Evolutionary conservation across 2,113 vertebrate genomes (phyloP).

Genomic region (Haemorhous mexicanus): DNA sequence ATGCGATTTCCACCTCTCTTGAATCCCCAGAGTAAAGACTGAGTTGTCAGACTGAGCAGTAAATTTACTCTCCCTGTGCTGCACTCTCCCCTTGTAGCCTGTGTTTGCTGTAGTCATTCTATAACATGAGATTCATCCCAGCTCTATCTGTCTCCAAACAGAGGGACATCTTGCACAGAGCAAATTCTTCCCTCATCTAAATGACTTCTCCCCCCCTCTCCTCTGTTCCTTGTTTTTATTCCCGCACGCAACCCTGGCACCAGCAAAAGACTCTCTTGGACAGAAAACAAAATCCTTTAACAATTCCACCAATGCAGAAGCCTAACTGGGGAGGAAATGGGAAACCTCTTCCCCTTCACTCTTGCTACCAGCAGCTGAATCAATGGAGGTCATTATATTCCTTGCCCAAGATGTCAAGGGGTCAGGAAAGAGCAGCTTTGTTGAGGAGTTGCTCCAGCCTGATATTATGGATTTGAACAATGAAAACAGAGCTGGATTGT

Average conservation of each 20-base stretch:
- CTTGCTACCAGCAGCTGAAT: conserved; percentile 37
- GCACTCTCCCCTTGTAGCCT: neutral
- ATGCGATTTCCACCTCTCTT: neutral
- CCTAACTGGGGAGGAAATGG: conserved; percentile 33
- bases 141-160: neutral
- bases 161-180: neutral
- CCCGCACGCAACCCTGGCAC: neutral
- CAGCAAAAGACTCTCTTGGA: neutral
- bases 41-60: neutral
- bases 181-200: neutral
- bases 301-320: conserved; percentile 12
- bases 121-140: neutral
- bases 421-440: conserved; percentile 61
- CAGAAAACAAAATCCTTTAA: conserved; percentile 51
- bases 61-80: neutral
- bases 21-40: neutral
- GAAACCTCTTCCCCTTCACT: conserved; percentile 49
- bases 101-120: neutral
- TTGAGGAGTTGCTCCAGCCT: neutral
- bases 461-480: conserved; percentile 34
- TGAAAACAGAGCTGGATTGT: conserved; percentile 44
- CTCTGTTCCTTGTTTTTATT: conserved; percentile 43
- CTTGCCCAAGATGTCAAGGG: conserved; percentile 48
- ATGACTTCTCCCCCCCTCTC: neutral
- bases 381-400: conserved; percentile 64